Evolutionary conservation across 2,888 invertebrate genomes (phyloP), one percentile per base, ranked within the genome.

Genomic region (Heterodera filipjevi): DNA sequence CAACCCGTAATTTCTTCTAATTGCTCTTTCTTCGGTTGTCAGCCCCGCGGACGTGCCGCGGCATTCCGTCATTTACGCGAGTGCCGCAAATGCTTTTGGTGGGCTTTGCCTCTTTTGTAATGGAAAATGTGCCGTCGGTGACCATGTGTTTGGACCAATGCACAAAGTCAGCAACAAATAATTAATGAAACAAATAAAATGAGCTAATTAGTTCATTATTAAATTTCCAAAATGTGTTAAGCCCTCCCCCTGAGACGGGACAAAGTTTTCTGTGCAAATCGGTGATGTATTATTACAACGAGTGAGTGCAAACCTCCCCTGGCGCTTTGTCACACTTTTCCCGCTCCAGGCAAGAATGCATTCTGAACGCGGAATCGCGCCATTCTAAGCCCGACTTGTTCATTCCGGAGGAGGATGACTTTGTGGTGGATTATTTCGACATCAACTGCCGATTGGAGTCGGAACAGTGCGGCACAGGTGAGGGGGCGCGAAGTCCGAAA

Each of bases 211-310:
- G n/a, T 6, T 19, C 27, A 59, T 59, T 75, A 33, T 5, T 27
- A 30, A n/a, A 27, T 32, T 77, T 39, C 39, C 8, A 39, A 39
- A 12, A 6, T 39, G 39, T 39, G 39, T 86, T 76, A 73, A 86
- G 86, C 80, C 89, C 89, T 71, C 89, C 89, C 39, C 87, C 89
- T 73, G 89, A 89, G 84, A 87, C 88, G 64, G 89, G 88, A 66
- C 85, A 86, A 32, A 85, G 84, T 77, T 87, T 88, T 81, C 84
- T 84, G 53, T 89, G 89, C 85, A 87, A 87, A 80, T 89, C 89
- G n/a, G 89, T 86, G 70, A 89, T 89, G 89, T 89, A 89, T 83
- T 89, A 89, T 83, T 89, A 89, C 86, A 89, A 88, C 80, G 88
- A 89, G 75, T 75, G 68, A 75, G 77, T 30, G n/a, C 22, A n/a